Evolutionary conservation across 2,797 vertebrate species (phyloP), one percentile per base, ranked within the genome.

Genomic region (Platyrinchus mystaceus): DNA sequence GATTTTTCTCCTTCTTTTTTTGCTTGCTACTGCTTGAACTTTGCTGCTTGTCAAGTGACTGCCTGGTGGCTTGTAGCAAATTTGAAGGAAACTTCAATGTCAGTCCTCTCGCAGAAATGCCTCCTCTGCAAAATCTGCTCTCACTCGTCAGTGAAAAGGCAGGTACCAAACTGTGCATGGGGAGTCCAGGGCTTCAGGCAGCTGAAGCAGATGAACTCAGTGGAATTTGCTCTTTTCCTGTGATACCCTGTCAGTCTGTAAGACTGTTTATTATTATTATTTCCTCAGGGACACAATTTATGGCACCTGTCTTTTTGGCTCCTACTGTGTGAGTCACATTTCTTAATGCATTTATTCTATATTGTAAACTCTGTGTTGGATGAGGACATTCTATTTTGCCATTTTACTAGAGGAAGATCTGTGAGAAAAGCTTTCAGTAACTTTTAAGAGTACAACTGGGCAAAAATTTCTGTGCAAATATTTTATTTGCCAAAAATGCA

Each of bases 11-110:
- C 36, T 89, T 43, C 10, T 47, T 47, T 47, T 52, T 91, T 75
- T 67, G 12, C 78, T 88, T 76, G 60, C 46, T 75, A 12, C 62
- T 75, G 69, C 66, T 76, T 94, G 93, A 91, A 78, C 89, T 94
- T 86, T 92, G 87, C 63, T 86, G 39, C 94, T 76, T 84, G 47
- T 92, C 89, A 95, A 81, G 59, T 24, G 36, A 34, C 66, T 91
- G 78, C 50, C 73, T 92, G 62, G 73, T 71, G 87, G 46, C 64
- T 92, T 75, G 58, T 39, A 64, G 55, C 24, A 80, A 85, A 77
- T 82, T 60, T 44, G 58, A 86, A 90, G 89, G 84, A 76, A 90
- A 92, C 36, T 63, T 94, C 87, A 82, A 59, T 93, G 89, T 88
- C 87, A 85, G 27, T 87, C 28, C 19, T 63, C 18, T 24, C 56